Base-by-base conservation (phyloP, 2,888 invertebrate species). In the Hirtodrosophila duncani region DNA sequence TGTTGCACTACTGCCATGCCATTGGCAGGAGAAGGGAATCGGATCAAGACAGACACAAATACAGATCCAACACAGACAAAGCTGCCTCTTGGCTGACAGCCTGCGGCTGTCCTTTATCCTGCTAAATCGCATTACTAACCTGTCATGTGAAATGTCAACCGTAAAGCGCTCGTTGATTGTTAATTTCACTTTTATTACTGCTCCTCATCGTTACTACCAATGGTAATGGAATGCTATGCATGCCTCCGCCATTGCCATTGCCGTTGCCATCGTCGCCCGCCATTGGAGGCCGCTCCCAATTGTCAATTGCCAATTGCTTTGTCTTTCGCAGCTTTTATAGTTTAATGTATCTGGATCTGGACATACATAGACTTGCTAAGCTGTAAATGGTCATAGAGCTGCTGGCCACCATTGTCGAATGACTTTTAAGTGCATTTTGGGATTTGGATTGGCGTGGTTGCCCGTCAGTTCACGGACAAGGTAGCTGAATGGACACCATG, bases 61-160 rank as follows among this genome's bases (percentile, higher is more conserved):
- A 20, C 13, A 31, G 6, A 8, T 9, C 4, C 14, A 31, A 10
- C 7, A 20, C 14, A 38, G 18, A 29, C 33, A 55, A 38, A 31
- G 33, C 37, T 29, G 48, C 29, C 21, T 14, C 45, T 11, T 11
- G 2, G 17, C 9, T n/a, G 1, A 18, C 57, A 57, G 67, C 55
- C 46, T 46, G 74, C 68, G 63, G 69, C 70, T 80, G 71, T 82
- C 81, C 83, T 81, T 81, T 81, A 83, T 83, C 74, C 80, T 63
- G 56, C 68, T 83, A 81, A 78, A 83, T 83, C 83, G 80, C 79
- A 79, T 83, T 83, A 81, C 82, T 65, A 79, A 80, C 80, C 82
- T 83, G 82, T 83, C 83, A 83, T 78, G 82, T 79, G 83, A 80
- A 83, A 79, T 82, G 81, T 83, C 83, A 83, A 82, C 81, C 78